Evolutionary conservation across 2,797 vertebrate genomes (phyloP), one percentile per base, ranked within the genome.

Genomic region (Enteromius anoplus): DNA sequence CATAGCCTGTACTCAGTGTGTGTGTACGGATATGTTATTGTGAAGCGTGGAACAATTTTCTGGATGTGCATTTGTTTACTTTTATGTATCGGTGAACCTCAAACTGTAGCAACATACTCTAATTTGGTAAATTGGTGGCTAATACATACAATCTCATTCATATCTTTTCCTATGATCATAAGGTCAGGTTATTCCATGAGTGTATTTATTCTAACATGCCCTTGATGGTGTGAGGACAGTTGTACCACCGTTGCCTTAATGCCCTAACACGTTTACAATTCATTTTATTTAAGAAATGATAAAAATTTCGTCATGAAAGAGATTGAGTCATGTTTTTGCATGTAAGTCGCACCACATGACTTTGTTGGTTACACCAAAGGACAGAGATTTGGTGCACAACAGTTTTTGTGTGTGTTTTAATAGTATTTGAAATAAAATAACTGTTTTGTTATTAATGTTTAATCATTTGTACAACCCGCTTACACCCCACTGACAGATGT

Each of bases 1-100:
- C 84, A 87, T 81, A 86, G 86, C 83, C 83, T 83, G 81, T 40
- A 58, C 51, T 66, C 49, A 73, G 40, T 81, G 72, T 77, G 66
- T 75, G 75, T 75, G 62, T 58, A 64, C 42, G 70, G 53, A 53
- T 45, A 47, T 66, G 40, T 82, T 58, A 65, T 49, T 85, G 80
- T 87, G 29, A 60, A 55, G 78, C 14, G 40, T 62, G 65, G 58
- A 68, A 58, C 71, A 40, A 76, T 32, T 69, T 65, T 75, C 66
- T 81, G 60, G 40, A 23, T 79, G 68, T 42, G 80, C 14, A 42
- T 82, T 42, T 80, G 23, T 69, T 34, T 1, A 9, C 14, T 47
- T 55, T 60, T 45, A 49, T 71, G 23, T 78, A 26, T 81, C 53
- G 60, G 51, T 71, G 23, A 70, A 73, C 9, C 42, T 29, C 40